phyloP scores from a whole-genome alignment of 2,113 vertebrate genomes.

The Platysteira castanea region DNA sequence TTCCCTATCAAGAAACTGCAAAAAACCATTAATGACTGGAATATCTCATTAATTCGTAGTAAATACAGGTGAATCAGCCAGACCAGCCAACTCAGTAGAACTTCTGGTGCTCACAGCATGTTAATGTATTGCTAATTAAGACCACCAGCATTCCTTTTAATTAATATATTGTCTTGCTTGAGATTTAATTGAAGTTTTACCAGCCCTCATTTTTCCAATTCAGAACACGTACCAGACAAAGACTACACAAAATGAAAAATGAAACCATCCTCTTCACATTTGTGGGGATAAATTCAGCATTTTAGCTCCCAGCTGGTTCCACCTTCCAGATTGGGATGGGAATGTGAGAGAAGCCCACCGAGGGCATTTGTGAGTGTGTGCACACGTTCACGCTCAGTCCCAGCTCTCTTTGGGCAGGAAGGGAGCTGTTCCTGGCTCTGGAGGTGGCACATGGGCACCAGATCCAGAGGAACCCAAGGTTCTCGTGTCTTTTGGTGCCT shows the following conservation, averaged over 20 bases:
- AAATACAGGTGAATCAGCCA: slow-evolving; percentile 51
- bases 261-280: background rate
- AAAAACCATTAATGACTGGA: slow-evolving; percentile 12
- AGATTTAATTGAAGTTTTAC: background rate
- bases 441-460: background rate
- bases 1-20: background rate
- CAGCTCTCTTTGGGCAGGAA: background rate
- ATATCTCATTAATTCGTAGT: slow-evolving; percentile 43
- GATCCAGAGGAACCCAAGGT: background rate
- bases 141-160: slow-evolving; percentile 29
- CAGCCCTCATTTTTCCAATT: background rate
- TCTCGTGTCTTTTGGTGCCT: background rate
- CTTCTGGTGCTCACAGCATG: slow-evolving; percentile 22
- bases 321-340: background rate
- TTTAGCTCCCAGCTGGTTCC: background rate
- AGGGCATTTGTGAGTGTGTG: fast-evolving
- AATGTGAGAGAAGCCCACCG: background rate
- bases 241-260: background rate
- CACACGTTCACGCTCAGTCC: background rate
- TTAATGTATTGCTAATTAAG: slow-evolving; percentile 62
- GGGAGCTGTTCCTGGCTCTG: background rate
- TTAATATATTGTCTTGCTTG: background rate
- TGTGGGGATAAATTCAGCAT: background rate
- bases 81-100: background rate
- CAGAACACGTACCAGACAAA: background rate